Evolutionary conservation across 2,888 invertebrate species (phyloP).

Genomic region (Mechanitis mazaeus): DNA sequence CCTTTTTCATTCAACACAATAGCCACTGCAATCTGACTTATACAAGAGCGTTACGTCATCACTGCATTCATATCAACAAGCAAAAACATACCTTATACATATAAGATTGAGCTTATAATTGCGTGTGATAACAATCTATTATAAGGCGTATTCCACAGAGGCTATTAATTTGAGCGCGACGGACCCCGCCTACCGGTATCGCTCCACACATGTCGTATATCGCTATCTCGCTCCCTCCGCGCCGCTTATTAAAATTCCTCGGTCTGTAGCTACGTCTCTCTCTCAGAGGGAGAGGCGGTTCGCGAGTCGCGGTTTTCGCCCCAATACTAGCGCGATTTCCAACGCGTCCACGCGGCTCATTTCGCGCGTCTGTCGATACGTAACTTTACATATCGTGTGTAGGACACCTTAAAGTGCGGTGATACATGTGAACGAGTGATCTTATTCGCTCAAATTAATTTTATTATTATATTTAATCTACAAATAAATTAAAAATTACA

Average conservation of each 20-base stretch:
- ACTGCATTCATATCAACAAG: slow-evolving; percentile 11
- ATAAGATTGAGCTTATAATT: slow-evolving; percentile 35
- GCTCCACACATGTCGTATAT: slow-evolving; percentile 72
- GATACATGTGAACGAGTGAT: background rate
- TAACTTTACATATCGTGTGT: too few relatives aligned
- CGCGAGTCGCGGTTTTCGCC: slow-evolving; percentile 56
- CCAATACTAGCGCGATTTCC: slow-evolving; percentile 73
- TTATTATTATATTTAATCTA: too few relatives aligned
- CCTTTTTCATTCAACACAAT: slow-evolving; percentile 77
- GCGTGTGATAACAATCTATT: slow-evolving; percentile 30
- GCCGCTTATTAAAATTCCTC: slow-evolving; percentile 76
- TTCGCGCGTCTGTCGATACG: slow-evolving; percentile 38
- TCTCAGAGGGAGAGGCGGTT: slow-evolving; percentile 54
- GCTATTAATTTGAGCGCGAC: slow-evolving; percentile 76
- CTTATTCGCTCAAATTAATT: too few relatives aligned
- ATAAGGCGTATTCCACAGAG: slow-evolving; percentile 70
- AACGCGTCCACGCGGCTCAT: slow-evolving; percentile 71
- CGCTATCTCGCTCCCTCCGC: slow-evolving; percentile 68
- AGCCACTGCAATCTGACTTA: slow-evolving; percentile 69
- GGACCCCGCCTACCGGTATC: slow-evolving; percentile 73
- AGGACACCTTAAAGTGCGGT: too few relatives aligned
- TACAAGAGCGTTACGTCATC: slow-evolving; percentile 53
- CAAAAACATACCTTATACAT: slow-evolving; percentile 35
- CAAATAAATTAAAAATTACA: too few relatives aligned
- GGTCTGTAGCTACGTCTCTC: slow-evolving; percentile 70